These are phyloP conservation scores for Papilio helenus DNA, from an alignment of 1,140 invertebrate species.

Conservation along the genomic window DNA sequence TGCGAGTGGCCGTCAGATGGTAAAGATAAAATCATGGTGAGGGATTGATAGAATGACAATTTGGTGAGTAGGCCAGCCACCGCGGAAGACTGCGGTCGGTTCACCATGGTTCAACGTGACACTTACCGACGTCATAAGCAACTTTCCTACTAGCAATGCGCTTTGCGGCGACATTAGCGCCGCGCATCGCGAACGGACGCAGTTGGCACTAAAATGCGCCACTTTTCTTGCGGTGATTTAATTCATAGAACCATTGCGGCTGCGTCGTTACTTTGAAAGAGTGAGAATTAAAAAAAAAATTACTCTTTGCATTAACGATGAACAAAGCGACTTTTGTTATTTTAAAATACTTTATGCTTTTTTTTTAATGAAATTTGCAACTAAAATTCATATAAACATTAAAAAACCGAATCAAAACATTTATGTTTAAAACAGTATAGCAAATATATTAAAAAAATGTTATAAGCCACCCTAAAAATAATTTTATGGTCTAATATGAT, in stretches of 20 bases:
- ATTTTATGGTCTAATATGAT: too few species aligned
- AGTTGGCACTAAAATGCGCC: slow-evolving; percentile 58
- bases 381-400: too few species aligned
- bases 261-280: slow-evolving; percentile 1
- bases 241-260: slow-evolving; percentile 8
- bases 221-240: slow-evolving; percentile 65
- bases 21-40: slow-evolving; percentile 74
- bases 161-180: slow-evolving; percentile 60
- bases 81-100: slow-evolving; percentile 74
- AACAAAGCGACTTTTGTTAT: background rate
- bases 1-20: slow-evolving; percentile 49
- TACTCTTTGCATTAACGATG: background rate
- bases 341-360: background rate
- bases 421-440: background rate
- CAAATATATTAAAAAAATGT: too few species aligned
- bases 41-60: slow-evolving; percentile 80
- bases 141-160: slow-evolving; percentile 82
- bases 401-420: background rate
- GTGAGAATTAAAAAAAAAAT: background rate
- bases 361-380: background rate
- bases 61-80: slow-evolving; percentile 78
- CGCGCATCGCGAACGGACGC: slow-evolving; percentile 60
- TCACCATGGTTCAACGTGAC: slow-evolving; percentile 81
- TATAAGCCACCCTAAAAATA: too few species aligned
- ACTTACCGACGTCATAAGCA: slow-evolving; percentile 80